Evolutionary conservation across 2,888 invertebrate genomes (phyloP).

Genomic region (Caenorhabditis sp.): DNA sequence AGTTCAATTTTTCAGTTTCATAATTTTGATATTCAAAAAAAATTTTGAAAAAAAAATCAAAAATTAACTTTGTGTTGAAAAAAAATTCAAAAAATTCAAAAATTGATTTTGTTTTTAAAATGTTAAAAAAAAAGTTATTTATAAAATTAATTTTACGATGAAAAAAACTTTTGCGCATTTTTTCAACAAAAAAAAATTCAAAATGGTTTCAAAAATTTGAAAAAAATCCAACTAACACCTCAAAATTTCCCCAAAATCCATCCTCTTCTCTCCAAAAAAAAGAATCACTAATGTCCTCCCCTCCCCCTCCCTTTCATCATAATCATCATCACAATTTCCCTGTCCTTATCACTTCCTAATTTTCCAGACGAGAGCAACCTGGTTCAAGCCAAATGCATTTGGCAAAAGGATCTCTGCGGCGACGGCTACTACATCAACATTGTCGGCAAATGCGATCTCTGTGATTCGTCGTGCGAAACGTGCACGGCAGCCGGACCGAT

Average conservation of each 20-base stretch:
- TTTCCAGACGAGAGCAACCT: conserved; percentile 77
- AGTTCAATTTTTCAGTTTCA: neutral
- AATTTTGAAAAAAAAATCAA: too few species aligned
- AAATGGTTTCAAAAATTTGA: too few species aligned
- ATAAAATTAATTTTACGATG: too few species aligned
- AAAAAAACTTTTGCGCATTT: too few species aligned
- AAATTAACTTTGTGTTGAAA: too few species aligned
- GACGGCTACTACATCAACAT: conserved; percentile 78
- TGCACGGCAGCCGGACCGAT: conserved; percentile 80
- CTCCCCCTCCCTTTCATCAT: neutral
- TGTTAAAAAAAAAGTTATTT: too few species aligned
- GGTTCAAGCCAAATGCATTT: conserved; percentile 80
- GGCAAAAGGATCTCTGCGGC: conserved; percentile 78
- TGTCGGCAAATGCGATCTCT: conserved; percentile 74
- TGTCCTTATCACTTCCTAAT: neutral
- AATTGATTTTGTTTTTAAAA: too few species aligned
- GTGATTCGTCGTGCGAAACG: conserved; percentile 78
- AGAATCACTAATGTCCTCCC: too few species aligned
- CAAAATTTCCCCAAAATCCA: too few species aligned
- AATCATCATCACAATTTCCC: neutral
- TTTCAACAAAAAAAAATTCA: too few species aligned
- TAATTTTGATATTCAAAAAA: neutral
- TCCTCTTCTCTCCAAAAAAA: neutral
- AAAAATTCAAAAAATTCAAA: too few species aligned
- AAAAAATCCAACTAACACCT: neutral